Conservation (phyloP, 2,113 vertebrate genomes). For the Myrmecophaga tridactyla region DNA sequence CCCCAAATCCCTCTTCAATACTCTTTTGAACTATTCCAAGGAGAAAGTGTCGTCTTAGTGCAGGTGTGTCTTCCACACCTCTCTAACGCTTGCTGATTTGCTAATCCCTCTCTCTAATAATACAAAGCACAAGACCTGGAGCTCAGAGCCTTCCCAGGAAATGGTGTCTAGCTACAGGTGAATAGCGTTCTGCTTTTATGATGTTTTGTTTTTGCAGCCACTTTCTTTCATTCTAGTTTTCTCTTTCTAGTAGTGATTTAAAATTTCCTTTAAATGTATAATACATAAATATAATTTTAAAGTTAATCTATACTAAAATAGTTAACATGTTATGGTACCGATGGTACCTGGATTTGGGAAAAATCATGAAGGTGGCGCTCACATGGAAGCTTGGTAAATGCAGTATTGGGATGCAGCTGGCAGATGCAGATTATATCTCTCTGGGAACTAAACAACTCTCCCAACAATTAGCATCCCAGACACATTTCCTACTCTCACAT, state of each 20-base stretch:
- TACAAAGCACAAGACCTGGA: neutral
- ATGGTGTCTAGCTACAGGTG: neutral
- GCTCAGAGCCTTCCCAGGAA: neutral
- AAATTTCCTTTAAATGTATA: constrained; percentile 33
- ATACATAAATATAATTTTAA: neutral
- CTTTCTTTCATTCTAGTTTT: neutral
- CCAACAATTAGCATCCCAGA: neutral
- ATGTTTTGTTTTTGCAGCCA: neutral
- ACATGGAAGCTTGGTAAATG: neutral
- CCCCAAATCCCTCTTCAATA: neutral
- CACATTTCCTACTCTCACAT: neutral
- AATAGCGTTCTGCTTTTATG: neutral
- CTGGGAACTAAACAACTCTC: neutral
- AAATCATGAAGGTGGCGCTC: neutral
- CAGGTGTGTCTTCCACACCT: neutral
- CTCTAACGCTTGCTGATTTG: neutral
- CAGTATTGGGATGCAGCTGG: neutral
- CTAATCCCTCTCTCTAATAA: neutral
- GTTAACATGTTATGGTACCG: neutral
- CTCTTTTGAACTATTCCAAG: neutral
- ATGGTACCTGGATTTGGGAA: neutral
- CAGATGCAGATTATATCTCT: neutral
- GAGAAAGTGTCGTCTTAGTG: neutral
- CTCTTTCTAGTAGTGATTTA: neutral
- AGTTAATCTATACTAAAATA: neutral